These are phyloP conservation scores for Pteronotus mesoamericanus DNA, from an alignment of 2,797 vertebrate genomes.

Conservation along the genomic window DNA sequence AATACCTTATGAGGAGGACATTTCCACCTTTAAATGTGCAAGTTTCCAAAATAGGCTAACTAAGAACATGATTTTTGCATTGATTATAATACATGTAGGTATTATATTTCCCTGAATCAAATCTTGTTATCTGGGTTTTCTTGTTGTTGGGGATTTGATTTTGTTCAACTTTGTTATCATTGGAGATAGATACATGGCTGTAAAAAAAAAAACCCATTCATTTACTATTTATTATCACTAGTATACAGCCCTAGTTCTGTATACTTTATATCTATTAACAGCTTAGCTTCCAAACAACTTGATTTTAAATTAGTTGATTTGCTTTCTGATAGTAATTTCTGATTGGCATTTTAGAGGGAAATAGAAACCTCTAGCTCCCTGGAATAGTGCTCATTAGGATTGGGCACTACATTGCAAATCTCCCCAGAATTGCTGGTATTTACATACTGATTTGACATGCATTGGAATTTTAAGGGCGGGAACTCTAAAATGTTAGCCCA, in stretches of 20 bases:
- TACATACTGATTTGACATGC: constrained; percentile 59
- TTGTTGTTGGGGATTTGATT: not conserved
- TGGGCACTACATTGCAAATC: not conserved
- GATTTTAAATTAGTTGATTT: not conserved
- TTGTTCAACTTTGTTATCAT: not conserved
- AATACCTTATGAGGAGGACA: not conserved
- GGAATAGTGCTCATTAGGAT: constrained; percentile 25
- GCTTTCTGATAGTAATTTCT: constrained; percentile 16
- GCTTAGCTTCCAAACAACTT: not conserved
- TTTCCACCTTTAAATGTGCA: not conserved
- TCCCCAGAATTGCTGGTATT: constrained; percentile 42
- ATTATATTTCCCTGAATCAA: not conserved
- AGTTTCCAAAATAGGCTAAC: not conserved
- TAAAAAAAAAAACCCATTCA: not conserved
- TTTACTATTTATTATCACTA: not conserved
- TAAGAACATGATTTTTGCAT: not conserved
- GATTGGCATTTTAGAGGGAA: constrained; percentile 3
- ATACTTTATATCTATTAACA: not conserved
- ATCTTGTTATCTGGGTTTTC: not conserved
- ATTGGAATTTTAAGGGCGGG: constrained; percentile 63
- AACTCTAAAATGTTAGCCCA: constrained; percentile 66
- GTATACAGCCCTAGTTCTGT: not conserved
- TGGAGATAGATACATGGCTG: not conserved
- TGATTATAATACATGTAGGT: not conserved
- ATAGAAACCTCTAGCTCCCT: not conserved